These are phyloP conservation scores for Acleris cristana DNA, from an alignment of 2,888 invertebrate species.

Conservation along the genomic window DNA sequence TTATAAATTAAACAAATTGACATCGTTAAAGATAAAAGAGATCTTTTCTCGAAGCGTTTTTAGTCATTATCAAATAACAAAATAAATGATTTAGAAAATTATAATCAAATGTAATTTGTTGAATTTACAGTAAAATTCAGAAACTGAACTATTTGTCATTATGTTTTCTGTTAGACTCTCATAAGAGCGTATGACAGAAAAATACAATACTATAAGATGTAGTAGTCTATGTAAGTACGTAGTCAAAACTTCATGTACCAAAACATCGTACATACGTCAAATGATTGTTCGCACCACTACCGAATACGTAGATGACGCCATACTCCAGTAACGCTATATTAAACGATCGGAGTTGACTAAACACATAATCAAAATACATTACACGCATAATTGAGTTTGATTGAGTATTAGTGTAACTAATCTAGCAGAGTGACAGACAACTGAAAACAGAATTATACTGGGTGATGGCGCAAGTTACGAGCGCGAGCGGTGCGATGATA, in stretches of 20 bases:
- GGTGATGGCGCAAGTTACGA: constrained; percentile 1
- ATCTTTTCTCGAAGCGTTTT: too few relatives aligned
- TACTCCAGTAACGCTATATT: constrained; percentile 17
- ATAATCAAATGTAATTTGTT: too few relatives aligned
- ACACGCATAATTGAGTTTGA: constrained; percentile 36
- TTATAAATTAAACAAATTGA: too few relatives aligned
- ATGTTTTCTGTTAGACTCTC: too few relatives aligned
- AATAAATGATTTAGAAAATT: too few relatives aligned
- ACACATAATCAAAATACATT: constrained; percentile 36
- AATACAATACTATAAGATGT: too few relatives aligned
- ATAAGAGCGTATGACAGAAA: too few relatives aligned
- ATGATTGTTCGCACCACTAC: background rate
- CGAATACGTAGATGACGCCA: background rate
- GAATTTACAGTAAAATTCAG: background rate
- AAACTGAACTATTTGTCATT: background rate
- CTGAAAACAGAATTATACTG: constrained; percentile 33
- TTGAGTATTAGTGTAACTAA: constrained; percentile 38
- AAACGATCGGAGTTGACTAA: constrained; percentile 24
- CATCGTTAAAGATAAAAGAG: too few relatives aligned
- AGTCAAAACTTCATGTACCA: too few relatives aligned
- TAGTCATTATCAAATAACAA: too few relatives aligned
- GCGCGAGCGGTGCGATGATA: constrained; percentile 1
- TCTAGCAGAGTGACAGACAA: constrained; percentile 32
- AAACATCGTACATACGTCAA: background rate
- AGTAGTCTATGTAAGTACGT: too few relatives aligned